These are phyloP conservation scores for Eurois occulta DNA, from an alignment of 2,888 invertebrate species.

Conservation along the genomic window DNA sequence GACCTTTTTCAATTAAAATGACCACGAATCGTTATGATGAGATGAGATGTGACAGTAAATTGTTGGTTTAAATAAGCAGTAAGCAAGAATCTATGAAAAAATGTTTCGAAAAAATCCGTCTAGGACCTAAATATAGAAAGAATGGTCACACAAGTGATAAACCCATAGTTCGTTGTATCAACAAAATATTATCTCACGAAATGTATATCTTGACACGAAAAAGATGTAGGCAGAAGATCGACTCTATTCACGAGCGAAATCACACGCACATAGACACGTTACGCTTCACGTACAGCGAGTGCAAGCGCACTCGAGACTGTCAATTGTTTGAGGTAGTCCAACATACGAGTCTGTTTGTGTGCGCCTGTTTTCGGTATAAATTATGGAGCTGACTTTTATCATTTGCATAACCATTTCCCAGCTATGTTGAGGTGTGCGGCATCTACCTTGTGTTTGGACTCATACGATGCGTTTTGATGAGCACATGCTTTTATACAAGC, in stretches of 20 bases:
- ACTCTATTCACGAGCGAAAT: not conserved
- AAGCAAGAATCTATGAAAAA: not conserved
- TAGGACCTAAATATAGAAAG: not conserved
- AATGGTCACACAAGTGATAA: constrained; percentile 1
- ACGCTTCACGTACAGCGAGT: not conserved
- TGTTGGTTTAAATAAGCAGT: no score
- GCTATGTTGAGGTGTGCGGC: no score
- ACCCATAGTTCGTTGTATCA: constrained; percentile 6
- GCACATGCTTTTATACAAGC: no score
- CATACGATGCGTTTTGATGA: no score
- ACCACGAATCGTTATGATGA: no score
- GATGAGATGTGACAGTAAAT: no score
- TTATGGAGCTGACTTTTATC: no score
- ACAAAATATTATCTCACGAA: constrained; percentile 18
- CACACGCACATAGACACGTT: not conserved
- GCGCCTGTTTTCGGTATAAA: no score
- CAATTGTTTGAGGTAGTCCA: not conserved
- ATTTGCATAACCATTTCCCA: no score
- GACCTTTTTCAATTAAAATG: not conserved
- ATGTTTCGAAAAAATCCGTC: not conserved
- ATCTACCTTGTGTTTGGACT: no score
- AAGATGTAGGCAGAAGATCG: not conserved
- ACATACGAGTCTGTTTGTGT: no score
- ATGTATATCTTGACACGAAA: not conserved
- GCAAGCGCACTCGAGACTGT: not conserved